These are phyloP conservation scores for Leucoptera coffeella DNA, from an alignment of 2,888 invertebrate species.

Conservation along the genomic window DNA sequence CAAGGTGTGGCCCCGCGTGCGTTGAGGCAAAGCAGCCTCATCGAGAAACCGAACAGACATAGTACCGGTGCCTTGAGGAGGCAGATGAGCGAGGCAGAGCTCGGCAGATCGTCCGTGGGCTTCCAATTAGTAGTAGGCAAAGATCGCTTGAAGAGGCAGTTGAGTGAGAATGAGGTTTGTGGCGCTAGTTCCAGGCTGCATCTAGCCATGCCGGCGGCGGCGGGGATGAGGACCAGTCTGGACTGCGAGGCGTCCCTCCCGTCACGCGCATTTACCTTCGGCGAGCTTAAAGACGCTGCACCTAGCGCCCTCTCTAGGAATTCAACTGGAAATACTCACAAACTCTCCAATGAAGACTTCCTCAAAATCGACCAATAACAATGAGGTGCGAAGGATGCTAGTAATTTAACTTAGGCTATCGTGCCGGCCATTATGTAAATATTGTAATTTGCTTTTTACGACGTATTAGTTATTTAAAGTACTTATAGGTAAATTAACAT, in stretches of 20 bases:
- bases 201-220: constrained; percentile 46
- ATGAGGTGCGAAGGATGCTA: too few relatives aligned
- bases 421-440: too few relatives aligned
- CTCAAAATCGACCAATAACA: too few relatives aligned
- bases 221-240: constrained; percentile 27
- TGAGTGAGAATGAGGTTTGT: constrained; percentile 36
- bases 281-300: constrained; percentile 38
- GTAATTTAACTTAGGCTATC: too few relatives aligned
- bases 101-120: constrained; percentile 16
- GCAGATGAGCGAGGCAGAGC: constrained; percentile 29
- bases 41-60: constrained; percentile 13
- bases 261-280: constrained; percentile 26
- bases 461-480: too few relatives aligned
- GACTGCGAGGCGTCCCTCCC: constrained; percentile 21
- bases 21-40: constrained; percentile 28
- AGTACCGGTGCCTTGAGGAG: constrained; percentile 12
- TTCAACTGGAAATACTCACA: constrained; percentile 9
- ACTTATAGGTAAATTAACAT: constrained; percentile 29
- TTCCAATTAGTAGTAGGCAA: constrained; percentile 36
- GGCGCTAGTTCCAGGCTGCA: constrained; percentile 25
- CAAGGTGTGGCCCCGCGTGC: constrained; percentile 7
- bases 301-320: constrained; percentile 21
- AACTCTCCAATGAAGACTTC: constrained; percentile 30
- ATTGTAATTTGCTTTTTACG: constrained; percentile 45
- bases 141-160: constrained; percentile 30